A percentile compares a stretch with the other conserved stretches of the same genome.
phyloP scores from a whole-genome alignment of 2,888 invertebrate genomes.

The Caenorhabditis sp. region DNA sequence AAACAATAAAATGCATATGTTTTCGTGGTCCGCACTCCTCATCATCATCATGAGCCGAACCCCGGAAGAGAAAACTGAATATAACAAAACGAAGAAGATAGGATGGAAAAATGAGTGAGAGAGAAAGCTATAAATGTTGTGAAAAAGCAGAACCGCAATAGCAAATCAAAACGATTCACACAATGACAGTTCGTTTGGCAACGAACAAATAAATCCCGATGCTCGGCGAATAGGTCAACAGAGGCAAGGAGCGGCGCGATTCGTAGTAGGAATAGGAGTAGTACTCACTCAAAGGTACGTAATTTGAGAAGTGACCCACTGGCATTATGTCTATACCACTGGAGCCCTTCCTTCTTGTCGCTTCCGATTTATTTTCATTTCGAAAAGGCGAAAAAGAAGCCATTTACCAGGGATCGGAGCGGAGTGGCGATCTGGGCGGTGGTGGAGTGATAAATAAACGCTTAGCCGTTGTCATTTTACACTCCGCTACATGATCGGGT shows the following conservation, averaged over 20 bases:
- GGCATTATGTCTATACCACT: neutral
- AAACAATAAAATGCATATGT: constrained; percentile 49
- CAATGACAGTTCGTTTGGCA: constrained; percentile 48
- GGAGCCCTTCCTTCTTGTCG: too few species aligned
- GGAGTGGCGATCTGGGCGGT: constrained; percentile 10
- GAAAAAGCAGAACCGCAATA: too few species aligned
- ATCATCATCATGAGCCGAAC: constrained; percentile 7
- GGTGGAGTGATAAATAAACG: constrained; percentile 47
- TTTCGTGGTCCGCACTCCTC: constrained; percentile 21
- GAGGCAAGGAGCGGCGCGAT: too few species aligned
- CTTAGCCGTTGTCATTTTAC: constrained; percentile 37
- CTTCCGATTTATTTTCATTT: neutral
- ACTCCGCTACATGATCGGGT: constrained; percentile 47
- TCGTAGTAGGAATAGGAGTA: constrained; percentile 23
- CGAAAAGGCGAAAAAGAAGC: constrained; percentile 19
- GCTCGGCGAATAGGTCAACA: constrained; percentile 14
- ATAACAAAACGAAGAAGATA: constrained; percentile 22
- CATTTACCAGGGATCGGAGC: constrained; percentile 1
- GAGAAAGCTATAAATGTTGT: too few species aligned
- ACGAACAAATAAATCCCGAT: too few species aligned
- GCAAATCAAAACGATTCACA: constrained; percentile 4
- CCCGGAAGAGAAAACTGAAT: neutral
- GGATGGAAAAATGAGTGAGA: neutral
- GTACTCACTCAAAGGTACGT: constrained; percentile 20
- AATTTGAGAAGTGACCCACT: constrained; percentile 34